Evolutionary conservation across 2,888 invertebrate genomes (phyloP).

Genomic region (Trachelus tabidus): DNA sequence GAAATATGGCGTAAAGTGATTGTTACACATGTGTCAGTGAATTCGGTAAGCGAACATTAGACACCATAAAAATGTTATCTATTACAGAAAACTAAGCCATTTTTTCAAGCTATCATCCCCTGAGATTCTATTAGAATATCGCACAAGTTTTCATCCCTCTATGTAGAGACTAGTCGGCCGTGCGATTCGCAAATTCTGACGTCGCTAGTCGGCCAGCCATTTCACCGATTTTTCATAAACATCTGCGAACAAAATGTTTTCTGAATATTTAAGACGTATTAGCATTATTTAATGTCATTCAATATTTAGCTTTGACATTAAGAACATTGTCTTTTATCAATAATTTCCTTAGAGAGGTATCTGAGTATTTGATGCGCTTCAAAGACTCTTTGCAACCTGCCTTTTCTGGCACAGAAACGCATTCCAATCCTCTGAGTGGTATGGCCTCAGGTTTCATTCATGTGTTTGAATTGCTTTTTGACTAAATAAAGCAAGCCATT

Average conservation of each 20-base stretch:
- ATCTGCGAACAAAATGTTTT: neutral
- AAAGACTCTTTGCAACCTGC: slow-evolving; percentile 17
- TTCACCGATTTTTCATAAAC: slow-evolving; percentile 18
- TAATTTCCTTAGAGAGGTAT: neutral
- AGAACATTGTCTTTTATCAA: neutral
- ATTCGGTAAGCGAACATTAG: slow-evolving; percentile 46
- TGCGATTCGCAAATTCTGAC: slow-evolving; percentile 30
- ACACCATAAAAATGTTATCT: slow-evolving; percentile 1
- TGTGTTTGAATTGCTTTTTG: neutral
- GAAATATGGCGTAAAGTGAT: slow-evolving; percentile 58
- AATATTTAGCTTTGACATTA: neutral
- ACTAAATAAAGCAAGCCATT: neutral
- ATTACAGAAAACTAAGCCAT: slow-evolving; percentile 6
- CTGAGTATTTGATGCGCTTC: neutral
- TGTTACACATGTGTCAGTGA: slow-evolving; percentile 59
- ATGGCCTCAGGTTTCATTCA: slow-evolving; percentile 20
- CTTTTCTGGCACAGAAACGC: slow-evolving; percentile 35
- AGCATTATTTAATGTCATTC: neutral
- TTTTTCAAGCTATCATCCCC: neutral
- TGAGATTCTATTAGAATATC: neutral
- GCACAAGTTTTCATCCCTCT: neutral
- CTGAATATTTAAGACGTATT: neutral
- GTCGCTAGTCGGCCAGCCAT: slow-evolving; percentile 28
- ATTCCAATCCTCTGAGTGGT: slow-evolving; percentile 45
- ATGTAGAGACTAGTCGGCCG: neutral